Evolutionary conservation across 2,888 invertebrate species (phyloP), one percentile per base, ranked within the genome.

Genomic region (Xestia rhomboidea): DNA sequence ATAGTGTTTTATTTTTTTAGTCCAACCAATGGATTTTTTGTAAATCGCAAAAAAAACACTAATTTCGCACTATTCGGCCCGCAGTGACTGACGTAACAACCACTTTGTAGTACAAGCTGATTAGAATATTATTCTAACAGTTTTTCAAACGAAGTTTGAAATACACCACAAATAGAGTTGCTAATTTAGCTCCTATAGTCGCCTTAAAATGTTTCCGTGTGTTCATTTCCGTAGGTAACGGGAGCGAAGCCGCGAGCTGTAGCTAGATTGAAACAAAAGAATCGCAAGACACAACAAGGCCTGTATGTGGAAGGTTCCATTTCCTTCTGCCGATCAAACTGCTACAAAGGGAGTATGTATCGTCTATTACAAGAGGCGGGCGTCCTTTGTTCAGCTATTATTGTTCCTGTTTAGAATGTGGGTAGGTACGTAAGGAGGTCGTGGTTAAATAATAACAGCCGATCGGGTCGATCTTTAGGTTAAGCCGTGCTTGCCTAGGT

Each of bases 301-400:
- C 71, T 21, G 3, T 62, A 30, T 30, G 3, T 57, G 62, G 60
- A 67, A 49, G 70, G 46, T 77, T 83, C 67, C 73, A 87, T 87
- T 87, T 87, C 86, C 86, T 24, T 27, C 38, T 75, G 73, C 77
- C 84, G 60, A 77, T 86, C 88, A 76, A 82, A 74, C n/a, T 68
- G 24, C 1, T 1, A 86, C 77, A 87, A 86, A 41, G 34, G 6
- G 13, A 44, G 18, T 30, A 7, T 46, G 46, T 74, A 79, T 83
- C 86, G 44, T 13, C 57, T 57, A 62, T 57, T 62, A 73, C 57
- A 67, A 46, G 41, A 41, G 41, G 41, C 38, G 54, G 69, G 21
- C 72, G 13, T 49, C 57, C 51, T 68, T 76, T 54, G 76, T 24
- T 46, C 24, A 49, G 46, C 24, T 24, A 8, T 51, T 79, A 79